Evolutionary conservation across 1,140 invertebrate genomes (phyloP).

Genomic region (Dendroctonus valens): DNA sequence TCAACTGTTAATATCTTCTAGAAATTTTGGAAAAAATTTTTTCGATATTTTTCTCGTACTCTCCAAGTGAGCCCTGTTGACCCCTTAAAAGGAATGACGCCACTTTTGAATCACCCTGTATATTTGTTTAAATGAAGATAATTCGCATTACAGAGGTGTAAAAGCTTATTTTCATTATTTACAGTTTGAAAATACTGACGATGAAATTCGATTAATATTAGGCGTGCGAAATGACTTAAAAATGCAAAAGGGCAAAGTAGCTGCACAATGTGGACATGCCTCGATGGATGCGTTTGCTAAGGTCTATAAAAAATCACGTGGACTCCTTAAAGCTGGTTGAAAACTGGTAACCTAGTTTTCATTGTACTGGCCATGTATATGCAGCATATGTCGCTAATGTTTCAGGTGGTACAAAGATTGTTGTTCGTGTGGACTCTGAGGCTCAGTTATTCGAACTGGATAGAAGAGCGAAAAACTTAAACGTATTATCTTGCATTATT

Average conservation of each 20-base stretch:
- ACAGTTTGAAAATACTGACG: constrained; percentile 46
- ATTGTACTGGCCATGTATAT: background rate
- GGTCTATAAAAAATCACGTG: constrained; percentile 57
- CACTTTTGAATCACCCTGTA: no score
- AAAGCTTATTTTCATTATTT: constrained; percentile 12
- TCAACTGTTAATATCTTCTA: no score
- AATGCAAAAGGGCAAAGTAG: constrained; percentile 94
- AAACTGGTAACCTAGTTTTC: constrained; percentile 53
- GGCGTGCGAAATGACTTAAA: constrained; percentile 69
- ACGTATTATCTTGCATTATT: constrained; percentile 72
- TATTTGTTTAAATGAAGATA: no score
- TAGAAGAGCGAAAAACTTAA: constrained; percentile 64
- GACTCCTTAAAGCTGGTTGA: constrained; percentile 69
- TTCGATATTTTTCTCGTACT: no score
- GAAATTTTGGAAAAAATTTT: no score
- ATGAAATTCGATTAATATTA: constrained; percentile 76
- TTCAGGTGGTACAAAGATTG: constrained; percentile 53
- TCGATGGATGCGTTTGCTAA: constrained; percentile 78
- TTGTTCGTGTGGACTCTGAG: constrained; percentile 61
- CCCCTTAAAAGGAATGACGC: no score
- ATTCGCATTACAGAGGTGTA: no score
- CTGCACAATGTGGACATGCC: constrained; percentile 90
- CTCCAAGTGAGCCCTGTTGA: no score
- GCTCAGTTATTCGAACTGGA: constrained; percentile 64
- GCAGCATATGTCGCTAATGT: background rate